phyloP scores from a whole-genome alignment of 2,113 vertebrate species.

The Myxocyprinus asiaticus region DNA sequence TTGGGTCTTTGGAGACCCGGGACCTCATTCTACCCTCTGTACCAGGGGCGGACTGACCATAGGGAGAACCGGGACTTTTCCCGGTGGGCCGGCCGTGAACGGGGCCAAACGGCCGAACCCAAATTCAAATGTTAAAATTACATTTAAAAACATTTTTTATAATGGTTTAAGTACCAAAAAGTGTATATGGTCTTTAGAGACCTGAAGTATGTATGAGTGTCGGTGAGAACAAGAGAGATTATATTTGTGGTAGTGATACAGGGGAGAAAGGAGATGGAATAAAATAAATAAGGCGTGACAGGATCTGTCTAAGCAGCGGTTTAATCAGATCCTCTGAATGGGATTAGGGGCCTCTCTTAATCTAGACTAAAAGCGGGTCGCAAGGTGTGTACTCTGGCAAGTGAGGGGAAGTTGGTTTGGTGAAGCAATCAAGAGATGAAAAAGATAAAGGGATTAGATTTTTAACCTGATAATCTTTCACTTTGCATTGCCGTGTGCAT shows the following conservation, averaged over 20 bases:
- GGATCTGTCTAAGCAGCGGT: conserved; percentile 13
- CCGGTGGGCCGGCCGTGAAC: too few species aligned
- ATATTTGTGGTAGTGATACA: neutral
- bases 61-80: too few species aligned
- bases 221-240: neutral
- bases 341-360: conserved; percentile 48
- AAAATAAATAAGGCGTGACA: conserved; percentile 28
- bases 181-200: too few species aligned
- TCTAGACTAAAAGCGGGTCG: conserved; percentile 54
- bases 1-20: too few species aligned
- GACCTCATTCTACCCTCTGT: too few species aligned
- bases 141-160: too few species aligned
- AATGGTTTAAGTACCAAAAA: too few species aligned
- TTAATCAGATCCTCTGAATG: conserved; percentile 57
- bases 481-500: conserved; percentile 25
- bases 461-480: conserved; percentile 46
- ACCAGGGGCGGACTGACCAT: too few species aligned
- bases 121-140: too few species aligned
- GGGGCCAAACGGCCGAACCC: too few species aligned
- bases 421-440: conserved; percentile 57
- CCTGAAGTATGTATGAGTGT: neutral
- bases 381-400: conserved; percentile 36
- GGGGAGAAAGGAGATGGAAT: neutral
- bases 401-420: conserved; percentile 24
- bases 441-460: conserved; percentile 56